Conservation (phyloP, 2,888 invertebrate genomes). For the Caradrina kadenii region DNA sequence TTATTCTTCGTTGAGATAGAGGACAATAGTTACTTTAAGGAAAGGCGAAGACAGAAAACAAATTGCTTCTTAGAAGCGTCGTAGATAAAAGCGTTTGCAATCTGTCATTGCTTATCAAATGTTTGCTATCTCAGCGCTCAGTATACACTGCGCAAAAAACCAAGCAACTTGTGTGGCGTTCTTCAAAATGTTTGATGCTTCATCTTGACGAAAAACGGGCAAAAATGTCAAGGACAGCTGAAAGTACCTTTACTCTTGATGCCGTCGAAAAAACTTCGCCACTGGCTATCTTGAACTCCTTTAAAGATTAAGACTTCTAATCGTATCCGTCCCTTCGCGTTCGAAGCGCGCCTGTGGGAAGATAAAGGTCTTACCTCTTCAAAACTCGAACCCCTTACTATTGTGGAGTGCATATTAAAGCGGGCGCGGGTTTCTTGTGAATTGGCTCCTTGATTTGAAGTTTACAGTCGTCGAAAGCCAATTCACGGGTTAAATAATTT, state of each 20-base stretch:
- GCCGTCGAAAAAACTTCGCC: conserved; percentile 62
- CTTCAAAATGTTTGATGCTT: conserved; percentile 40
- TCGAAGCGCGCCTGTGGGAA: conserved; percentile 82
- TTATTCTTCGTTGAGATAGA: conserved; percentile 25
- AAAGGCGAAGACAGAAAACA: conserved; percentile 46
- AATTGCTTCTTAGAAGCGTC: conserved; percentile 52
- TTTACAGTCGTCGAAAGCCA: conserved; percentile 77
- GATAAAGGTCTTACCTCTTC: conserved; percentile 87
- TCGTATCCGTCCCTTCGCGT: conserved; percentile 80
- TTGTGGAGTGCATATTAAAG: conserved; percentile 89
- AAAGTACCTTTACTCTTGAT: conserved; percentile 45
- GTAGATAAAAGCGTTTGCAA: conserved; percentile 62
- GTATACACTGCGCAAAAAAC: conserved; percentile 54
- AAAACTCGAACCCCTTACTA: conserved; percentile 85
- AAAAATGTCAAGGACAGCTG: conserved; percentile 19
- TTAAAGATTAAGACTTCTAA: conserved; percentile 85
- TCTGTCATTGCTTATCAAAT: conserved; percentile 72
- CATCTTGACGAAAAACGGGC: conserved; percentile 42
- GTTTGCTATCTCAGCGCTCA: conserved; percentile 58
- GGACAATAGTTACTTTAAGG: conserved; percentile 35
- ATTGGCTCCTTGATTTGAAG: conserved; percentile 83
- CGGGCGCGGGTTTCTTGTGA: conserved; percentile 80
- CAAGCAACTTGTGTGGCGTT: conserved; percentile 52
- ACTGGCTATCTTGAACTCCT: conserved; percentile 69
- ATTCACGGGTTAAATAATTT: conserved; percentile 83